These are phyloP conservation scores for Holothuria glaberrima DNA, from an alignment of 35 echinoderm and acorn worm species.

Conservation along the genomic window DNA sequence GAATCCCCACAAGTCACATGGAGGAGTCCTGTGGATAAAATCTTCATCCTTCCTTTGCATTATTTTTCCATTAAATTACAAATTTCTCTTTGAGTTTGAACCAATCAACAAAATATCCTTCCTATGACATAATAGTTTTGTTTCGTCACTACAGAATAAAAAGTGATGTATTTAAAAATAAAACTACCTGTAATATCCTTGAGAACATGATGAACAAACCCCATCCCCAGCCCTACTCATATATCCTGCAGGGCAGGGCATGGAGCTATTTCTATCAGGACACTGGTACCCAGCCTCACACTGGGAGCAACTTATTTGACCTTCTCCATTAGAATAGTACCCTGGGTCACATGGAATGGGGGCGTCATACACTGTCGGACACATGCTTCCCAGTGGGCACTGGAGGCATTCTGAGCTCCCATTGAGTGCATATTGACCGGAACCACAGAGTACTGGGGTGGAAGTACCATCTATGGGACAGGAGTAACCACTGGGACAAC, in stretches of 20 bases:
- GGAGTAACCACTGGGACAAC: constrained; percentile 80
- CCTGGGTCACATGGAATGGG: constrained; percentile 82
- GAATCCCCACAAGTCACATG: too few relatives aligned
- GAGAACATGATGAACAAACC: constrained; percentile 69
- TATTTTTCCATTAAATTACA: too few relatives aligned
- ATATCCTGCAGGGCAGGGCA: constrained; percentile 71
- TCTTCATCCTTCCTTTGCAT: too few relatives aligned
- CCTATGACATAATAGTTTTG: too few relatives aligned
- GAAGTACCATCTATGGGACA: constrained; percentile 71
- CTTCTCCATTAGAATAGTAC: constrained; percentile 81
- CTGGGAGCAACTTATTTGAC: constrained; percentile 75
- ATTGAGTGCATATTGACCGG: constrained; percentile 86
- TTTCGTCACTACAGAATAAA: too few relatives aligned
- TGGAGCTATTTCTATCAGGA: constrained; percentile 73
- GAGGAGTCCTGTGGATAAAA: too few relatives aligned
- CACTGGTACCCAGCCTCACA: constrained; percentile 81
- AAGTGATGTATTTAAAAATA: neutral
- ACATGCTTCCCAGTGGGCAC: constrained; percentile 84
- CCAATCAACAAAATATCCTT: too few relatives aligned
- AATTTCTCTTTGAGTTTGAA: too few relatives aligned
- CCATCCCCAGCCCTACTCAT: constrained; percentile 79
- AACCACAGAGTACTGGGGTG: constrained; percentile 62
- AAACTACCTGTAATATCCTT: constrained; percentile 88
- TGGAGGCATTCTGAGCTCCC: constrained; percentile 73
- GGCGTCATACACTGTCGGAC: constrained; percentile 81